These are phyloP conservation scores for Teleogryllus occipitalis DNA, from an alignment of 1,140 invertebrate species.

Conservation along the genomic window DNA sequence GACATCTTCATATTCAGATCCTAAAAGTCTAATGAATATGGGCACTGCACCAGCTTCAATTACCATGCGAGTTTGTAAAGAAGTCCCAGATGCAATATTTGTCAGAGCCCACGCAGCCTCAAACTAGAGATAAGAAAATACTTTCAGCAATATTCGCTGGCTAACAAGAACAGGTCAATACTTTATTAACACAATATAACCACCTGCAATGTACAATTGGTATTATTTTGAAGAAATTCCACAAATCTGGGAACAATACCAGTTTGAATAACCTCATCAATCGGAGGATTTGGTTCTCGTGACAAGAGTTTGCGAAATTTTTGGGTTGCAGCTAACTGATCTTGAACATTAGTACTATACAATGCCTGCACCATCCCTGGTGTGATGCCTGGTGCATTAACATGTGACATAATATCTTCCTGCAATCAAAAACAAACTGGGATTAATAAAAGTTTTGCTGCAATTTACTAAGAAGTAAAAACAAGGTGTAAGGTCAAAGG, in stretches of 20 bases:
- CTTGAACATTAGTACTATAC: slow-evolving; percentile 69
- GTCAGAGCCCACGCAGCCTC: slow-evolving; percentile 97
- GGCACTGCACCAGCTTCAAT: slow-evolving; percentile 90
- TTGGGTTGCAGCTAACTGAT: slow-evolving; percentile 84
- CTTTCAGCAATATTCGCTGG: too few species aligned
- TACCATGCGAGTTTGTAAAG: slow-evolving; percentile 84
- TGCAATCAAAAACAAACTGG: slow-evolving; percentile 11
- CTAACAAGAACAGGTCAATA: too few species aligned
- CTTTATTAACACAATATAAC: slow-evolving; percentile 18
- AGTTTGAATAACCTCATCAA: slow-evolving; percentile 95
- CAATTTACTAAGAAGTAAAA: too few species aligned
- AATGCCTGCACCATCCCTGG: slow-evolving; percentile 73
- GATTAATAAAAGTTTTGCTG: too few species aligned
- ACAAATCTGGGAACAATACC: slow-evolving; percentile 96
- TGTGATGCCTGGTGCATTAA: slow-evolving; percentile 48
- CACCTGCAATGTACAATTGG: slow-evolving; percentile 80
- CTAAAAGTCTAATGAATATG: slow-evolving; percentile 78
- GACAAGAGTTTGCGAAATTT: slow-evolving; percentile 92
- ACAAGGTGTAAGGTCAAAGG: too few species aligned
- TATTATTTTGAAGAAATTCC: slow-evolving; percentile 78
- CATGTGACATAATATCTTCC: slow-evolving; percentile 32
- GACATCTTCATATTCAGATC: slow-evolving; percentile 81
- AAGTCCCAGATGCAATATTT: slow-evolving; percentile 96
- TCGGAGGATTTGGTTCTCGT: slow-evolving; percentile 93
- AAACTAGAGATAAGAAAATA: slow-evolving; percentile 56